Evolutionary conservation across 2,113 vertebrate genomes (phyloP).

Genomic region (Ictalurus furcatus): DNA sequence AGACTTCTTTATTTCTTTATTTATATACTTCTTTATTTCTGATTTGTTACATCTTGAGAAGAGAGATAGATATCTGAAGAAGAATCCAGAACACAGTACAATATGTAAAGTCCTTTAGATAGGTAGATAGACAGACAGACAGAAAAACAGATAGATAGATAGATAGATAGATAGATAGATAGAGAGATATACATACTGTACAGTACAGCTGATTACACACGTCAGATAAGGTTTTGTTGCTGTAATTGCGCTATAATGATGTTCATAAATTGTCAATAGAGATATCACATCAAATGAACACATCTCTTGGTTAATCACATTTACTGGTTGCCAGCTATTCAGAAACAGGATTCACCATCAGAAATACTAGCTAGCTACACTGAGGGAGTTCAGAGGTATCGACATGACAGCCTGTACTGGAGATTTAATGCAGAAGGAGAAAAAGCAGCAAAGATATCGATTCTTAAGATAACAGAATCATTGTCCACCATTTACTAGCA

Average conservation of each 20-base stretch:
- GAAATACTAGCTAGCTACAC: neutral
- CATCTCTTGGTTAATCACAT: neutral
- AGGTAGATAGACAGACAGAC: neutral
- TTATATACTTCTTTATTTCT: too few relatives aligned
- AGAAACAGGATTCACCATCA: neutral
- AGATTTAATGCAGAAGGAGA: neutral
- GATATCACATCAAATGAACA: neutral
- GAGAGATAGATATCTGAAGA: neutral
- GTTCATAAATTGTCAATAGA: neutral
- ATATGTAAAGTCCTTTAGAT: neutral
- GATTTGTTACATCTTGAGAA: neutral
- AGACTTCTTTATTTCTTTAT: too few relatives aligned
- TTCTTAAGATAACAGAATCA: neutral
- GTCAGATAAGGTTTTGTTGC: neutral
- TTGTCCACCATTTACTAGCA: neutral
- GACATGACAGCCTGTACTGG: neutral
- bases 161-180: slow-evolving; percentile 18
- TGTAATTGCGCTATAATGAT: neutral
- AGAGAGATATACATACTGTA: neutral
- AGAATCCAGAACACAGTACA: neutral
- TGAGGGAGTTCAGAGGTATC: neutral
- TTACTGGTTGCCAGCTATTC: neutral
- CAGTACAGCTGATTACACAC: too few relatives aligned
- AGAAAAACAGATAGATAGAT: neutral
- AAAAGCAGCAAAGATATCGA: neutral